Evolutionary conservation across 1,140 invertebrate species (phyloP), one percentile per base, ranked within the genome.

Genomic region (Hesperophylax magnus): DNA sequence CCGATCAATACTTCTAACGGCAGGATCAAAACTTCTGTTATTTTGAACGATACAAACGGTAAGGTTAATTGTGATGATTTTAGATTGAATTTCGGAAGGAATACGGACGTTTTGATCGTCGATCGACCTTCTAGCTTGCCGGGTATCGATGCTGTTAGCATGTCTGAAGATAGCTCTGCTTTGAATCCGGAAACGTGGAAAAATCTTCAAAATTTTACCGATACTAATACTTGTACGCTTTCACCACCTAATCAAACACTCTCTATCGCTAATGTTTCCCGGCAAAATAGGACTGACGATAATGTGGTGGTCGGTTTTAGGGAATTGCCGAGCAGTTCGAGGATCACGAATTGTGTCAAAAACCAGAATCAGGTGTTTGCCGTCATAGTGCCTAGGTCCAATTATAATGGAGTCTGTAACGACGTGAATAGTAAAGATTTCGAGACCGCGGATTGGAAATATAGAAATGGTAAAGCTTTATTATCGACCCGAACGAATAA

Each of bases 231-330:
- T 1, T 88, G 89, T 65, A 89, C 88, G 0, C 77, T 91, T 17
- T 90, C 89, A 0, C 89, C 89, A 2, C 89, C 89, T 0, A 90
- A 90, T 72, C 86, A 85, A 67, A 90, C 89, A 0, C 61, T 90
- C 14, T 89, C 88, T 0, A 87, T 87, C 60, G 87, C 88, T 82
- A 88, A 85, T 0, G 85, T 84, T 86, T 79, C 87, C 77, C 9
- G 47, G 0, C 34, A 60, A 80, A 77, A 78, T 34, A 39, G 58
- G 5, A 22, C 31, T 4, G 84, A 84, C 24, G 83, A 87, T 18
- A 88, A 87, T 8, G 86, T 82, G 17, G 77, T 89, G 2, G 86
- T 87, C 65, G 87, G 86, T 14, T 90, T 88, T 82, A 89, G 87
- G 84, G 89, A 90, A 81, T 52, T 90, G 7, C 88, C 89, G 7